Evolutionary conservation across 2,888 invertebrate genomes (phyloP).

Genomic region (Phragmatobia fuliginosa): DNA sequence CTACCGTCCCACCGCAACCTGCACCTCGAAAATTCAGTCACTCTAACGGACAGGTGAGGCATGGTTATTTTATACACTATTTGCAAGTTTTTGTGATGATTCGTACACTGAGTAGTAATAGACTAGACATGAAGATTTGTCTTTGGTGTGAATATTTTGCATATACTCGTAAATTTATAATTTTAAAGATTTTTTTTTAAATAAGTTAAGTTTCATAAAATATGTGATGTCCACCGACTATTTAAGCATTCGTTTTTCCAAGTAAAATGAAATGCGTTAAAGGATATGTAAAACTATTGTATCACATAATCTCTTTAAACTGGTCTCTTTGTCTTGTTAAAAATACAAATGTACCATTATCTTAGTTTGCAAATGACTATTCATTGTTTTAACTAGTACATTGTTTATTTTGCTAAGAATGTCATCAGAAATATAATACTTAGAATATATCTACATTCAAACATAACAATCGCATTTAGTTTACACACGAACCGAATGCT

Average conservation of each 20-base stretch:
- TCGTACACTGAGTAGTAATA: neutral
- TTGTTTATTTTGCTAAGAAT: neutral
- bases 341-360: neutral
- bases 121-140: neutral
- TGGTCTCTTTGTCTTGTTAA: neutral
- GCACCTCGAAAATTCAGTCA: conserved; percentile 82
- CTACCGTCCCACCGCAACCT: conserved; percentile 74
- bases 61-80: conserved; percentile 37
- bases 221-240: neutral
- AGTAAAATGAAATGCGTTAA: too few species aligned
- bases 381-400: neutral
- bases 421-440: neutral
- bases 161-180: neutral
- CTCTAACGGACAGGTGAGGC: conserved; percentile 79
- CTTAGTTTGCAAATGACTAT: neutral
- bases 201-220: too few species aligned
- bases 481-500: conserved; percentile 19
- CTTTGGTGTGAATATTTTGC: neutral
- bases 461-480: conserved; percentile 9
- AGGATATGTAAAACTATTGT: too few species aligned
- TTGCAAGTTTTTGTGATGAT: conserved; percentile 11
- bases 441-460: neutral
- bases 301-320: neutral
- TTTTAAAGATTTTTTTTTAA: too few species aligned
- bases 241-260: neutral